These are phyloP conservation scores for Rhimphoctona megacephalus DNA, from an alignment of 2,888 invertebrate species.

Conservation along the genomic window DNA sequence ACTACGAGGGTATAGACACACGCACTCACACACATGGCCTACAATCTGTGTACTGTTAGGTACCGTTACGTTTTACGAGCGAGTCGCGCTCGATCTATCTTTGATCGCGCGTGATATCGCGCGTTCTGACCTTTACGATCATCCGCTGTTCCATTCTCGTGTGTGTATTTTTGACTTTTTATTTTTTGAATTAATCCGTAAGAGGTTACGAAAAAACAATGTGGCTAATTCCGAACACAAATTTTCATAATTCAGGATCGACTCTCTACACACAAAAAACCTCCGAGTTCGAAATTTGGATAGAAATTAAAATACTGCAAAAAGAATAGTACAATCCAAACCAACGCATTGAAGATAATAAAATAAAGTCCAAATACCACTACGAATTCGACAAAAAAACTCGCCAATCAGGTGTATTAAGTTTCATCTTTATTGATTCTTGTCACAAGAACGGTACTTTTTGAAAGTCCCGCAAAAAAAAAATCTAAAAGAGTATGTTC, in stretches of 20 bases:
- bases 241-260: background rate
- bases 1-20: background rate
- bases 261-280: background rate
- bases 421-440: background rate
- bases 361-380: background rate
- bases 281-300: background rate
- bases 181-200: background rate
- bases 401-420: background rate
- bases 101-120: constrained; percentile 70
- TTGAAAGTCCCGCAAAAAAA: background rate
- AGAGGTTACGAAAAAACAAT: constrained; percentile 1
- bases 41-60: constrained; percentile 56
- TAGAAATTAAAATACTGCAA: background rate
- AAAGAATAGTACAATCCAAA: background rate
- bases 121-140: constrained; percentile 70
- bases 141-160: constrained; percentile 44
- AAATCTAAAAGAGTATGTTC: background rate
- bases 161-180: constrained; percentile 20
- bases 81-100: constrained; percentile 69
- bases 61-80: constrained; percentile 72
- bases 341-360: background rate
- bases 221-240: background rate
- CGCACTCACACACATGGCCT: constrained; percentile 34
- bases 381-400: background rate
- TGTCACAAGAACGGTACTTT: background rate